A percentile compares a stretch with the other conserved stretches of the same genome.
Evolutionary conservation across 2,797 vertebrate species (phyloP).

Genomic region (Pseudochromis fuscus): DNA sequence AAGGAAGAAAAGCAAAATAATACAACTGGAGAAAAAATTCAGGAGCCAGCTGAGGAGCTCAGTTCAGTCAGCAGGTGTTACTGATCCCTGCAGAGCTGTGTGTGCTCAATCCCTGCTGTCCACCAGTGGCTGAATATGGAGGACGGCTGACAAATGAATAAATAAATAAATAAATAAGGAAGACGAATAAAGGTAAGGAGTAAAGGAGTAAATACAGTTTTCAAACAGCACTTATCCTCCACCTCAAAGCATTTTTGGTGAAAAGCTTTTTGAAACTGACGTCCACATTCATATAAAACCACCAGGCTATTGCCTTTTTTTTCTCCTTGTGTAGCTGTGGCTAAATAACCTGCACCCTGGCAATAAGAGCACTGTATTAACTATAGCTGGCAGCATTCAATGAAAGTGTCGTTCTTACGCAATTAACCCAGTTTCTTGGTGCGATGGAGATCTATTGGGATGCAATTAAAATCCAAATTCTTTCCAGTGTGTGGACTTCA

Average conservation of each 20-base stretch:
- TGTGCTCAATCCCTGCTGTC: background rate
- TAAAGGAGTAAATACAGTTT: background rate
- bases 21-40: background rate
- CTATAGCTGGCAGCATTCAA: conserved; percentile 61
- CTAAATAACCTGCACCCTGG: conserved; percentile 48
- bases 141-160: background rate
- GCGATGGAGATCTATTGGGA: conserved; percentile 80
- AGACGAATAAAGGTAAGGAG: background rate
- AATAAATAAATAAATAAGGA: background rate
- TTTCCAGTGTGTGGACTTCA: conserved; percentile 68
- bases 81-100: conserved; percentile 19
- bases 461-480: conserved; percentile 80
- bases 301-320: conserved; percentile 9
- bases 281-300: conserved; percentile 37
- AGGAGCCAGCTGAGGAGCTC: background rate
- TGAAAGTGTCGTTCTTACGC: conserved; percentile 72
- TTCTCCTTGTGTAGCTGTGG: conserved; percentile 19
- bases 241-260: conserved; percentile 26
- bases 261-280: conserved; percentile 46
- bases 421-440: conserved; percentile 81
- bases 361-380: conserved; percentile 34
- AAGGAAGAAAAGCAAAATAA: background rate
- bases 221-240: conserved; percentile 1
- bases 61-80: conserved; percentile 12
- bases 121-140: background rate